Base-by-base conservation (phyloP, 1,140 invertebrate genomes). In the Atta cephalotes region DNA sequence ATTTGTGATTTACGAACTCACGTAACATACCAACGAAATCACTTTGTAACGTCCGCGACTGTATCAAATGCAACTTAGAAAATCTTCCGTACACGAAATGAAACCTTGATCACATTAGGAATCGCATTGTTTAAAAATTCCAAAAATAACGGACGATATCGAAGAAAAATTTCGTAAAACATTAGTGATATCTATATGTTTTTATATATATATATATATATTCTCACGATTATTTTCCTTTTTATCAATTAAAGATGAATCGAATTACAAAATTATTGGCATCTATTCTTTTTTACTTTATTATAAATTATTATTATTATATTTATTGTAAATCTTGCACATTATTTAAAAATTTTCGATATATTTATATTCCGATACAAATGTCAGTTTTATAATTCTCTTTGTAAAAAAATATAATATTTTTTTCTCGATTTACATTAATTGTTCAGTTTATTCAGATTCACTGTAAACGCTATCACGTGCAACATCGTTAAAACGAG, bases 1-100 rank as follows among this genome's bases (percentile, higher is more conserved):
- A 87, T 71, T 88, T 39, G 53, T 35, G 66, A 88, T 79, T 86
- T 80, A 71, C 28, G n/a, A 68, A 86, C 39, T 77, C 71, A n/a
- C 58, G 18, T 28, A 18, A 71, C 35, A 77, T 87, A 58, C 12
- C 21, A 35, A 60, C 35, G 66, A 51, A 68, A 49, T 0, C 21
- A 51, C 45, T 80, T 66, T 82, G 21, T 58, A 60, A 72, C 16
- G 14, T 12, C 35, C 35, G 35, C 6, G 3, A 28, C 16, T 18
- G 39, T 45, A 60, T 71, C 14, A 35, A 14, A 74, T 35, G 56
- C 56, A 6, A 82, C 16, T 82, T 21, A n/a, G 62, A 74, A 74
- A 74, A 31, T 58, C n/a, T 18, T 14, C 12, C 49, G 66, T 45
- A 45, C 9, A 45, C 12, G 28, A 35, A 84, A 51, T 21, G 56